Conservation (phyloP, 2,888 invertebrate species). For the Lysandra coridon region DNA sequence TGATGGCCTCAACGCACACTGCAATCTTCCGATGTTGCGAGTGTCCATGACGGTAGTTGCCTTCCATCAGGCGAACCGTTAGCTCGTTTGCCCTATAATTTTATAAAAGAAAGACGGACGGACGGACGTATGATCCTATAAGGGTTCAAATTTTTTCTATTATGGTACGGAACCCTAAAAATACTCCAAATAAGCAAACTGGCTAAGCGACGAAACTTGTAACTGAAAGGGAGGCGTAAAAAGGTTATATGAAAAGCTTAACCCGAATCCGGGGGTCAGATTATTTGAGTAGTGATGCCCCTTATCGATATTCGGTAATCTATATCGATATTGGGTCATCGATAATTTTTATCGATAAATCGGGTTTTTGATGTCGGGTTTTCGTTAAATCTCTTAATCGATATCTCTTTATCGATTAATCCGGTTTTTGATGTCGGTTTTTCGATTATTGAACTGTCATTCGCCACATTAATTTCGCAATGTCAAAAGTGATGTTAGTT, state of each 20-base stretch:
- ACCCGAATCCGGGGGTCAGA: conserved; percentile 59
- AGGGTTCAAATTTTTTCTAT: neutral
- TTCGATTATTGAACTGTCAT: conserved; percentile 14
- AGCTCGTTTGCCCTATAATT: too few species aligned
- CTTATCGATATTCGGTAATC: conserved; percentile 37
- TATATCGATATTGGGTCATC: neutral
- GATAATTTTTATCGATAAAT: neutral
- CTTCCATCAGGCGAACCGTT: too few species aligned
- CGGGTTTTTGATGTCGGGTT: neutral
- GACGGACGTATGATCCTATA: too few species aligned
- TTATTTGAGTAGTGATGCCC: conserved; percentile 50
- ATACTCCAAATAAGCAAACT: conserved; percentile 38
- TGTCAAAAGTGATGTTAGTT: neutral
- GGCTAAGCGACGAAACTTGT: conserved; percentile 45
- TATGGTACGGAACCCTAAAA: neutral
- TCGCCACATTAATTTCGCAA: neutral
- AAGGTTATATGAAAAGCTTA: conserved; percentile 61
- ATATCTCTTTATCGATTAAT: too few species aligned
- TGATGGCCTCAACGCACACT: too few species aligned
- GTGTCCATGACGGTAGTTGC: too few species aligned
- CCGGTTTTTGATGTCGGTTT: neutral
- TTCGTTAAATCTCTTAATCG: neutral
- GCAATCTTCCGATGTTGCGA: too few species aligned
- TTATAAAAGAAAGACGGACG: too few species aligned
- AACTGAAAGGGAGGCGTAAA: conserved; percentile 42